phyloP scores from a whole-genome alignment of 2,797 vertebrate species.

The Melanotaenia parkinsoni region DNA sequence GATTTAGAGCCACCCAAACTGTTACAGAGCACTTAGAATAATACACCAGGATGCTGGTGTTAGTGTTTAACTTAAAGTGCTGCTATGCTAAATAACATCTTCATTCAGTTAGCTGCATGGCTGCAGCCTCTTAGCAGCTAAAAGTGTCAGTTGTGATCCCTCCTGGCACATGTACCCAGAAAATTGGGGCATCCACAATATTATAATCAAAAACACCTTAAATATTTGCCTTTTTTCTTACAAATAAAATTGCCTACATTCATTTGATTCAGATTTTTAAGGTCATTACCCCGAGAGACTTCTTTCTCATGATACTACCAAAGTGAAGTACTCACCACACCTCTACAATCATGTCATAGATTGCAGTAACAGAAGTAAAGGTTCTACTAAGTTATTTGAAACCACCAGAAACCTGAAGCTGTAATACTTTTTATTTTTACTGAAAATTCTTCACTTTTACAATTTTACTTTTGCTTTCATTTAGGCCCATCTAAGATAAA shows the following conservation, averaged over 20 bases:
- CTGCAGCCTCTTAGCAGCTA: background rate
- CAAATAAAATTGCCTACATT: background rate
- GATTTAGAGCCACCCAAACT: background rate
- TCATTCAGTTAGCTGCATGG: background rate
- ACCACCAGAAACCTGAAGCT: no score
- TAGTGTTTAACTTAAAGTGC: background rate
- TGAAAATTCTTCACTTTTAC: background rate
- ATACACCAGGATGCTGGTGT: background rate
- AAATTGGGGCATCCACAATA: background rate
- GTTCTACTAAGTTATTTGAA: no score
- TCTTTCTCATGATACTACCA: background rate
- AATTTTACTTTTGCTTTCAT: background rate
- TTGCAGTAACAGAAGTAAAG: background rate
- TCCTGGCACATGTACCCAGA: background rate
- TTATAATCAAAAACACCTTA: background rate
- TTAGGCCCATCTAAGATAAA: no score
- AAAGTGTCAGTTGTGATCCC: conserved; percentile 1
- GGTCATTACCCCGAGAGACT: background rate
- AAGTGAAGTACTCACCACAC: no score
- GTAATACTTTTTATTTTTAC: background rate
- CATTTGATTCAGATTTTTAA: background rate
- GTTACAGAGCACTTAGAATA: background rate
- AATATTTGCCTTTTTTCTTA: background rate
- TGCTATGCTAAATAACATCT: background rate
- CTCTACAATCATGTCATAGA: no score